Evolutionary conservation across 2,888 invertebrate species (phyloP), one percentile per base, ranked within the genome.

Genomic region (Drosophila austrosaltans): DNA sequence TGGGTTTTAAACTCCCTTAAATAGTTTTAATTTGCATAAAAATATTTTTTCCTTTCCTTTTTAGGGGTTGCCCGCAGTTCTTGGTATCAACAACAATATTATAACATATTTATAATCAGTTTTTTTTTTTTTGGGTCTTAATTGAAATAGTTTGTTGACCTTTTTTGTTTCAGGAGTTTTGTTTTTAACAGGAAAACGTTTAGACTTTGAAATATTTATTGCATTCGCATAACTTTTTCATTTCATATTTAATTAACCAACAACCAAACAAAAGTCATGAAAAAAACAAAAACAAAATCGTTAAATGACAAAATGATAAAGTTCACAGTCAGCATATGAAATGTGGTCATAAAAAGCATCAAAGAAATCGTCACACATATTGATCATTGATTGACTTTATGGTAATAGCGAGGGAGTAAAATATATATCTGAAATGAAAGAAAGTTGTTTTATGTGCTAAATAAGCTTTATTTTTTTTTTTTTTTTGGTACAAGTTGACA

Each of bases 21-120:
- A 63, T 81, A 78, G 79, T 72, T 81, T 76, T 69, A 80, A 83
- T 83, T 87, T 83, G 78, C 83, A 87, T 87, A 83, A 78, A 75
- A 48, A 25, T 48, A 1, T 48, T 48, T 1, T 25, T 69, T 66
- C 16, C 16, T 16, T 16, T 16, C 16, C 16, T 16, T 16, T 36
- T 39, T 63, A 72, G 64, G 82, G 87, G 83, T 84, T 78, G 74
- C 83, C 81, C 86, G 82, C 75, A 75, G 62, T 74, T 74, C 62
- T 56, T 36, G 57, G 16, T 63, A 56, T 40, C n/a, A 72, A 66
- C 4, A 59, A 64, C 39, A 28, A 30, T 5, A 32, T 57, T 28
- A 22, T 28, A 54, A 28, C 57, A 74, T 66, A 25, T 61, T 16
- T 53, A 60, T 56, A 63, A 63, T 40, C 48, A 48, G 48, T 48